Conservation (phyloP, 2,888 invertebrate species). For the Amphiduros pacificus region DNA sequence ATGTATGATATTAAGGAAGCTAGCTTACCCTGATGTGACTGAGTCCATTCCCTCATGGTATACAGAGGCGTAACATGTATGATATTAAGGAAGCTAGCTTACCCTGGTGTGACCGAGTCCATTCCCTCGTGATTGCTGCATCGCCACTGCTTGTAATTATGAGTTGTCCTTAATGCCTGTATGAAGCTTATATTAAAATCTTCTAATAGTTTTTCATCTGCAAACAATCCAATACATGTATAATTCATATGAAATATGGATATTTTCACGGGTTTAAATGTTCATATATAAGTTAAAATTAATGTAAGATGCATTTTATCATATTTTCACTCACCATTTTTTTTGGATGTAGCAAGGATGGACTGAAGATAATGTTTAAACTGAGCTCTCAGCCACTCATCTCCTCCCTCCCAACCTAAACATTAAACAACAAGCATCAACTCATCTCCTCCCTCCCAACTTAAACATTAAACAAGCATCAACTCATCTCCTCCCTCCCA, state of each 20-base stretch:
- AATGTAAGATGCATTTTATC: neutral
- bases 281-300: neutral
- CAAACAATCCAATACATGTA: constrained; percentile 5
- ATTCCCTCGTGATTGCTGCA: constrained; percentile 68
- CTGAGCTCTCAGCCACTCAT: constrained; percentile 94
- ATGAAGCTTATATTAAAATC: constrained; percentile 87
- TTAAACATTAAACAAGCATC: no score
- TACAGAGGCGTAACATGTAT: no score
- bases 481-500: no score
- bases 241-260: neutral
- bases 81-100: constrained; percentile 13
- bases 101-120: constrained; percentile 69
- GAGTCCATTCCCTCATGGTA: no score
- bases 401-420: constrained; percentile 84
- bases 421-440: neutral
- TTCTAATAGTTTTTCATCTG: constrained; percentile 63
- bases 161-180: constrained; percentile 81
- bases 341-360: neutral
- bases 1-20: no score
- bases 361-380: constrained; percentile 65
- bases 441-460: no score
- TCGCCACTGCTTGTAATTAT: constrained; percentile 86
- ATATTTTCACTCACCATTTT: neutral
- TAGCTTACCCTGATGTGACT: no score
- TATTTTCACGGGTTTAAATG: neutral